These are phyloP conservation scores for Argynnis bischoffii DNA, from an alignment of 2,888 invertebrate species.

Conservation along the genomic window DNA sequence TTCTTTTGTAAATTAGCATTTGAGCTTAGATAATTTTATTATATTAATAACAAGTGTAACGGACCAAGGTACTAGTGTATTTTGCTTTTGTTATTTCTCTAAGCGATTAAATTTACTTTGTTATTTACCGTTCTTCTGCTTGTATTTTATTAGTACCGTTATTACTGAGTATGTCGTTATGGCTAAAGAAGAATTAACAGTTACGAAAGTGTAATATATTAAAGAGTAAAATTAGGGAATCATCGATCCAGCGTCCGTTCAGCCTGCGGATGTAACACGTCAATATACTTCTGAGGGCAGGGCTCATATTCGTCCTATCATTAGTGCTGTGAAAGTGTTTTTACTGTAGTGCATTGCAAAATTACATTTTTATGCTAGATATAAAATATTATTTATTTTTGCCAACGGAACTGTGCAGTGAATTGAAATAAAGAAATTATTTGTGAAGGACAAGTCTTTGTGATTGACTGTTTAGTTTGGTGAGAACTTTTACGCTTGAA, in stretches of 20 bases:
- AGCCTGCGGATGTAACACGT: conserved; percentile 79
- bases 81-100: conserved; percentile 64
- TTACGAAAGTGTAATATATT: conserved; percentile 44
- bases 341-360: conserved; percentile 47
- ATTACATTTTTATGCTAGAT: conserved; percentile 28
- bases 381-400: conserved; percentile 21
- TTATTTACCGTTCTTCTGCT: conserved; percentile 74
- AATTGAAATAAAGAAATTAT: conserved; percentile 38
- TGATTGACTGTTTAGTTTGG: conserved; percentile 41
- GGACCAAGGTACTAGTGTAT: conserved; percentile 88
- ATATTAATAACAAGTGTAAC: conserved; percentile 86
- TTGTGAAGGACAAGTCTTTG: conserved; percentile 52
- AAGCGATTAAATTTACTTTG: conserved; percentile 65
- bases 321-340: conserved; percentile 74
- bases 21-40: conserved; percentile 69
- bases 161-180: conserved; percentile 52
- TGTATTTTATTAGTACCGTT: conserved; percentile 69
- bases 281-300: conserved; percentile 78
- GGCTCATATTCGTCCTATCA: conserved; percentile 64
- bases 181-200: conserved; percentile 40
- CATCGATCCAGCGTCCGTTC: conserved; percentile 71
- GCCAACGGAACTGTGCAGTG: conserved; percentile 32
- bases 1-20: conserved; percentile 65
- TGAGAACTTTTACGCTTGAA: conserved; percentile 47
- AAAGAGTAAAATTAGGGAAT: conserved; percentile 52